Evolutionary conservation across 2,113 vertebrate species (phyloP).

Genomic region (Rattus norvegicus): GRCr8 NC_086025.1:116609001-116609500

Average conservation of each 20-base stretch:
- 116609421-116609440: background rate
- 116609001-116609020: background rate
- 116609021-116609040: conserved; percentile 82
- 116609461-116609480: background rate
- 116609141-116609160: conserved; percentile 87
- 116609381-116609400: background rate
- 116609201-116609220: background rate
- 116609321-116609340: background rate
- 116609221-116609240: background rate
- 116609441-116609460: background rate
- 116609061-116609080: conserved; percentile 86
- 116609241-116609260: too few species aligned
- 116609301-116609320: background rate
- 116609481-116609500: fast-evolving
- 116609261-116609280: fast-evolving
- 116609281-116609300: fast-evolving
- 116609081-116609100: conserved; percentile 86
- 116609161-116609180: conserved; percentile 88
- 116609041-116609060: conserved; percentile 90
- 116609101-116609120: conserved; percentile 88
- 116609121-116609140: conserved; percentile 89
- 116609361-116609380: background rate
- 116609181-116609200: background rate
- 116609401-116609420: background rate
- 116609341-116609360: background rate